Evolutionary conservation across 2,888 invertebrate species (phyloP).

Genomic region (Drosophila yooni): DNA sequence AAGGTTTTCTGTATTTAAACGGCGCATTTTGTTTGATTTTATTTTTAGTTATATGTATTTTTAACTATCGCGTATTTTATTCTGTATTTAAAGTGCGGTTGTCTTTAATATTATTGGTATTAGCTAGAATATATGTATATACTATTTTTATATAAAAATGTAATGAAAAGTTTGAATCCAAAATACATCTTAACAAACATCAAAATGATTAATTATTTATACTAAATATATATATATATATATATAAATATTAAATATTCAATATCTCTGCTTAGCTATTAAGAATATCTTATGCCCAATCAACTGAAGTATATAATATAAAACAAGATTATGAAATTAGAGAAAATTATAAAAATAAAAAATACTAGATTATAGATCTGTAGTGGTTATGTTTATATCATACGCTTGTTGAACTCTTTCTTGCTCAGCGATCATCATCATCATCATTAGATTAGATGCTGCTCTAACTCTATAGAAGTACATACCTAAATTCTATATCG

Average conservation of each 20-base stretch:
- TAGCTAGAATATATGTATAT: conserved; percentile 48
- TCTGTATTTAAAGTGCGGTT: conserved; percentile 5
- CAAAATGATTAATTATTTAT: conserved; percentile 57
- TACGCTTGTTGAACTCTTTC: conserved; percentile 37
- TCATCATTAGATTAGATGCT: conserved; percentile 11
- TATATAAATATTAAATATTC: conserved; percentile 5
- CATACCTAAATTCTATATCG: conserved; percentile 70
- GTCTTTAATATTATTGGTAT: conserved; percentile 16
- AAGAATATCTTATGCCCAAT: conserved; percentile 8
- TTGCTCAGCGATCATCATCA: conserved; percentile 27
- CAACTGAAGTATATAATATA: conserved; percentile 17
- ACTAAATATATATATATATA: conserved; percentile 50
- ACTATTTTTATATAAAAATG: conserved; percentile 54
- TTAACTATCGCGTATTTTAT: conserved; percentile 13
- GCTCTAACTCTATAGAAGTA: conserved; percentile 51
- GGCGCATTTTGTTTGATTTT: conserved; percentile 1
- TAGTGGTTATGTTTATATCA: conserved; percentile 21
- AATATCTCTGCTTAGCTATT: conserved; percentile 12
- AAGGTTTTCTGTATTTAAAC: conserved; percentile 25
- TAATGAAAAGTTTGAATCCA: conserved; percentile 71
- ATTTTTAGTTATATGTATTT: conserved; percentile 13
- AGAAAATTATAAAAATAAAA: conserved; percentile 6
- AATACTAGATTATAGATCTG: conserved; percentile 2
- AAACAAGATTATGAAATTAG: conserved; percentile 7
- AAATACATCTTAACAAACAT: conserved; percentile 76